phyloP scores from a whole-genome alignment of 2,888 invertebrate species.

The Drosophila monieri region DNA sequence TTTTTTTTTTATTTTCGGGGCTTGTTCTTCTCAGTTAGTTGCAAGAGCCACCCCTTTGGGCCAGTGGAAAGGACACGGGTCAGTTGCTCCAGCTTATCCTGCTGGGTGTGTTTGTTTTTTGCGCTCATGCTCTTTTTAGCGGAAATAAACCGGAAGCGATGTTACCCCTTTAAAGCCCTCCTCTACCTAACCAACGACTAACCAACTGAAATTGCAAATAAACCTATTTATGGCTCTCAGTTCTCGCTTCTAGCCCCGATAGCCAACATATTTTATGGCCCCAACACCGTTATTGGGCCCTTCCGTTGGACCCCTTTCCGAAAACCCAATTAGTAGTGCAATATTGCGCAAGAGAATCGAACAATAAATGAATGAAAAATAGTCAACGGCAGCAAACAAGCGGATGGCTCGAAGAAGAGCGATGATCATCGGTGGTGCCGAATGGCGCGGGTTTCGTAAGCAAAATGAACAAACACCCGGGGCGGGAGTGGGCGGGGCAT shows the following conservation, averaged over 20 bases:
- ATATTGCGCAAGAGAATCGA: slow-evolving; percentile 50
- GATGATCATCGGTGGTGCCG: slow-evolving; percentile 59
- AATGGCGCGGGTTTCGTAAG: slow-evolving; percentile 52
- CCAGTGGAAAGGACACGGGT: slow-evolving; percentile 57
- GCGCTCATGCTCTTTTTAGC: slow-evolving; percentile 35
- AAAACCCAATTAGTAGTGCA: slow-evolving; percentile 57
- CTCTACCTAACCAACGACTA: not conserved
- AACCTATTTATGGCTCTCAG: not conserved
- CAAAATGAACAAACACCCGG: slow-evolving; percentile 8
- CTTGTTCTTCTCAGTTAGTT: slow-evolving; percentile 38
- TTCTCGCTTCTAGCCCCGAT: not conserved
- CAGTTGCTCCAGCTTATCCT: slow-evolving; percentile 46
- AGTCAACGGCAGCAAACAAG: slow-evolving; percentile 9
- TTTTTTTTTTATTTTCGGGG: slow-evolving; percentile 29
- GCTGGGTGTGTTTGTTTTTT: slow-evolving; percentile 27
- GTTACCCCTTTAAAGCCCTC: slow-evolving; percentile 56
- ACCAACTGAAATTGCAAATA: not conserved
- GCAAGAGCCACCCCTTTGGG: slow-evolving; percentile 62
- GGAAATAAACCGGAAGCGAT: slow-evolving; percentile 73
- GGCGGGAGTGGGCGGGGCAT: slow-evolving; percentile 6
- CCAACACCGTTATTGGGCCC: not conserved
- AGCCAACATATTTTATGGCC: not conserved
- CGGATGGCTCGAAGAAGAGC: slow-evolving; percentile 33
- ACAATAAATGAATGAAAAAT: slow-evolving; percentile 21
- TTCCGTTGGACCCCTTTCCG: slow-evolving; percentile 10